Conservation (phyloP, 2,797 vertebrate species). For the Anas acuta region DNA sequence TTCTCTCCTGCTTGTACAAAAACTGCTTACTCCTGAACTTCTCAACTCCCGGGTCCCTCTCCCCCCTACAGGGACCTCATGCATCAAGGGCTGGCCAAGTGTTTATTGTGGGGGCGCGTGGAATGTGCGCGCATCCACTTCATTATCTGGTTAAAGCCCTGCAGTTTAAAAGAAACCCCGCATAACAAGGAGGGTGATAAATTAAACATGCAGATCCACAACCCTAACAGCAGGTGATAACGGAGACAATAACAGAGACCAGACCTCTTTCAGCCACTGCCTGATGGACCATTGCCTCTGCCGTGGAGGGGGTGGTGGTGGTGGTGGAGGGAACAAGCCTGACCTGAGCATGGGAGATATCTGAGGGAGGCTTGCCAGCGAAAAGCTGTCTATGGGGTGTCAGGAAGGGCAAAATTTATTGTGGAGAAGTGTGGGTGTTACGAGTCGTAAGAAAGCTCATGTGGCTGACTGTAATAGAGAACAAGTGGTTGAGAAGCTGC, state of each 20-base stretch:
- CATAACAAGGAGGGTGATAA: background rate
- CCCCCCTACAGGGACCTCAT: background rate
- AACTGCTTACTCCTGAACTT: background rate
- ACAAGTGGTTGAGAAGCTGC: background rate
- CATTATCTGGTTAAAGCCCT: background rate
- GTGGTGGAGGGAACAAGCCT: background rate
- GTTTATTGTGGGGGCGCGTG: background rate
- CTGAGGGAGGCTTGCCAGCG: background rate
- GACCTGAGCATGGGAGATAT: rapidly evolving
- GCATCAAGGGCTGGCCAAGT: background rate
- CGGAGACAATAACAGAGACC: background rate
- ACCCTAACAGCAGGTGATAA: background rate
- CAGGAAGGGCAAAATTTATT: background rate
- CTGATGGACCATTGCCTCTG: background rate
- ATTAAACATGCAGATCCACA: background rate
- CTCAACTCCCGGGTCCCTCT: background rate
- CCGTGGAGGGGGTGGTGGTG: background rate
- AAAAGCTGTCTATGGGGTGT: rapidly evolving
- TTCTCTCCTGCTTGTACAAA: background rate
- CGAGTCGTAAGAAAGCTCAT: background rate
- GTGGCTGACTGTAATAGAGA: background rate
- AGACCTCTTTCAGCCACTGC: rapidly evolving
- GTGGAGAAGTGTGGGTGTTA: too few species aligned
- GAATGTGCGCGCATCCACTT: background rate
- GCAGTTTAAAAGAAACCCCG: background rate